These are phyloP conservation scores for Athalia cordata DNA, from an alignment of 2,888 invertebrate genomes.

Conservation along the genomic window DNA sequence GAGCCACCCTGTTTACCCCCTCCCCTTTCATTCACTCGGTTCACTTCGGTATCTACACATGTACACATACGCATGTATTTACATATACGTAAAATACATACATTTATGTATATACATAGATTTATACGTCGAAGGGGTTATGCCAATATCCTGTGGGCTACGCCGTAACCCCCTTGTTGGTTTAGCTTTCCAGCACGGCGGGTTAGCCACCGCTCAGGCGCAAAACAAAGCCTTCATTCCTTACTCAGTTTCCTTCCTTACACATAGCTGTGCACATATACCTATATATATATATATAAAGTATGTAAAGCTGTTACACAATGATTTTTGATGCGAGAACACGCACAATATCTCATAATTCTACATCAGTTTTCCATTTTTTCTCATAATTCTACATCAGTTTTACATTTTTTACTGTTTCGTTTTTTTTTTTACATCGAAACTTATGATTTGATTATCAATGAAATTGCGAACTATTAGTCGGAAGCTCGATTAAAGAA, in stretches of 20 bases:
- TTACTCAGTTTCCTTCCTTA: neutral
- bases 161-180: slow-evolving; percentile 58
- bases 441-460: neutral
- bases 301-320: neutral
- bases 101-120: slow-evolving; percentile 3
- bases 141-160: slow-evolving; percentile 49
- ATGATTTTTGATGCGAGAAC: too few relatives aligned
- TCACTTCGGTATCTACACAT: neutral
- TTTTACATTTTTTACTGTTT: neutral
- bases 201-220: slow-evolving; percentile 64
- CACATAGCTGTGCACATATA: neutral
- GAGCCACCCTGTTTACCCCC: neutral
- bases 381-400: neutral
- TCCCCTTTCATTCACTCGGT: neutral
- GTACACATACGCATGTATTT: neutral
- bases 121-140: slow-evolving; percentile 51
- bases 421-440: neutral
- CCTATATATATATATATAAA: too few relatives aligned
- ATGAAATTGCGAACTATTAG: neutral
- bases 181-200: slow-evolving; percentile 59
- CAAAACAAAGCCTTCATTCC: slow-evolving; percentile 58
- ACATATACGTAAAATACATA: too few relatives aligned
- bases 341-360: neutral
- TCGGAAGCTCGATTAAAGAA: neutral
- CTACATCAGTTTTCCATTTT: neutral